These are phyloP conservation scores for Charaxes varanes DNA, from an alignment of 1,140 invertebrate genomes.

Conservation along the genomic window DNA sequence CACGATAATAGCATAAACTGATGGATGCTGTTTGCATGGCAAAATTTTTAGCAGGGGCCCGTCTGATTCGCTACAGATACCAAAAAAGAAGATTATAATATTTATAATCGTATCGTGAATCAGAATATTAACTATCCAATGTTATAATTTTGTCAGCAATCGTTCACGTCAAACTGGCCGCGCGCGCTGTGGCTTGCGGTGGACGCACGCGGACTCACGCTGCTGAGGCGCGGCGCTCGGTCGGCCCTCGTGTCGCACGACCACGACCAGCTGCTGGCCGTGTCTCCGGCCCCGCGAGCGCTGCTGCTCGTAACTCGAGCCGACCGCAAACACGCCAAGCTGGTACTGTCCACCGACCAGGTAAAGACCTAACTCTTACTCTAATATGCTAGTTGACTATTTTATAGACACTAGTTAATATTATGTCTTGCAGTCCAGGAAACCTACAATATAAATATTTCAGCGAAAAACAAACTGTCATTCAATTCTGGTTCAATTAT, in stretches of 20 bases:
- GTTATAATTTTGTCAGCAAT: slow-evolving; percentile 79
- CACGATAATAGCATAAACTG: too few species aligned
- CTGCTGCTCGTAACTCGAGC: slow-evolving; percentile 93
- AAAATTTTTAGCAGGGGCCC: too few species aligned
- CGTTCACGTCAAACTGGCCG: slow-evolving; percentile 96
- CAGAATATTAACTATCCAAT: not conserved
- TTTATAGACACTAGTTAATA: not conserved
- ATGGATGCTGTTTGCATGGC: too few species aligned
- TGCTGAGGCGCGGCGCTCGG: slow-evolving; percentile 90
- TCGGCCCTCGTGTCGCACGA: slow-evolving; percentile 93
- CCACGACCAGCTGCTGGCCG: slow-evolving; percentile 89
- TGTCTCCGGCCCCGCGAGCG: slow-evolving; percentile 90
- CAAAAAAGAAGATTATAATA: too few species aligned
- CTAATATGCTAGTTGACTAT: not conserved
- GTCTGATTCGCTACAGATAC: too few species aligned
- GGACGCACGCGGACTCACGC: slow-evolving; percentile 93
- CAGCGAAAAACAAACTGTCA: too few species aligned
- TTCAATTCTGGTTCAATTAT: too few species aligned
- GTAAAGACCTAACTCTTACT: slow-evolving; percentile 54
- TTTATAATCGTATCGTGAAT: not conserved
- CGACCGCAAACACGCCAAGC: slow-evolving; percentile 90
- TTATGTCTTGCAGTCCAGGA: not conserved
- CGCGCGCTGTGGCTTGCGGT: slow-evolving; percentile 92
- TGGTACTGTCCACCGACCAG: slow-evolving; percentile 90
- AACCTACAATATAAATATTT: too few species aligned